Evolutionary conservation across 2,888 invertebrate species (phyloP), one percentile per base, ranked within the genome.

Genomic region (Plebejus argus): DNA sequence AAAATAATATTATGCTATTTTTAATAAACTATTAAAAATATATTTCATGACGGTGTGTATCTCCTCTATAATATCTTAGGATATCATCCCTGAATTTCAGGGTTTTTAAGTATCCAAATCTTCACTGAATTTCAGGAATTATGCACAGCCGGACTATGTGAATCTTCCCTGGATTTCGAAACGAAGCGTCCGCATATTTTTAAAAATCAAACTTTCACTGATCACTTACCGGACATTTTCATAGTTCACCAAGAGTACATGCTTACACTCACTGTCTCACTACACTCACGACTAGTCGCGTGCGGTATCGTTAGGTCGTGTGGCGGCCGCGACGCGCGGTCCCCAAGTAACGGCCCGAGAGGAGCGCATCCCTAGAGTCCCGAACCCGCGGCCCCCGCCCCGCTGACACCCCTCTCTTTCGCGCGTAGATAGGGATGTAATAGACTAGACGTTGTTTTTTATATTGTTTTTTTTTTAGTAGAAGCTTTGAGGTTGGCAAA

Each of bases 361-460:
- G 92, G 92, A 86, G 90, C 93, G 92, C 95, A 95, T 95, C 91
- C 95, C 95, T 92, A 93, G 91, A 88, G 92, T 93, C 91, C 94
- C 93, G 89, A 92, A 91, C 91, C 93, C 89, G 83, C 86, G 86
- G 83, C 82, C 81, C 87, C 84, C 86, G 85, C 91, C 88, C 91
- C 92, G 85, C 89, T 89, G 89, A 89, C 91, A 91, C 91, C 93
- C 92, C 89, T 93, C 93, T 92, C 93, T 87, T 88, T 92, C 93
- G 85, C 92, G 86, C 90, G 83, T 76, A 66, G 71, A 39, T 39
- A 71, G 71, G 71, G 39, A 71, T 71, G 39, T 71, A 71, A 39
- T 61, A 58, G 58, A n/a, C n/a, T 58, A 58, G 58, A n/a, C n/a
- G n/a, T n/a, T n/a, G n/a, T n/a, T 58, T 58, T n/a, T 20, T 58